Base-by-base conservation (phyloP, 1,140 invertebrate genomes). In the Drosophila ananassae region DNA sequence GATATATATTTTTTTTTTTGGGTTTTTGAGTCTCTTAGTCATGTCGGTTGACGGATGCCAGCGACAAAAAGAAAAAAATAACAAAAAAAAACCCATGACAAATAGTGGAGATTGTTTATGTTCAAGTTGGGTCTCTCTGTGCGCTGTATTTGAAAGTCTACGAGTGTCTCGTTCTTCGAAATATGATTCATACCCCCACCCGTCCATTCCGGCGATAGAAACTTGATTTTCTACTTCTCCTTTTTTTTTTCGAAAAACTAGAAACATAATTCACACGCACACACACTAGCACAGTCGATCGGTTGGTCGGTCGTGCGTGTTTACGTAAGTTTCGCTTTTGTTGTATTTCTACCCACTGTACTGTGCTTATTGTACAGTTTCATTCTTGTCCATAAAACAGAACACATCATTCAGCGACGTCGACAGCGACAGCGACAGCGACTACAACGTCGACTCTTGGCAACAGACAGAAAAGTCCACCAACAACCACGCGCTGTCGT, bases 391-490 rank as follows among this genome's bases (percentile, higher is more conserved):
- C 52, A 34, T 57, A 66, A 37, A 68, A 37, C 48, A 53, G 3
- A 56, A 69, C 47, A 57, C 58, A 76, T 76, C 73, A 76, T 68
- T 76, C 61, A 68, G 56, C 52, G 54, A 59, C 54, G 41, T 3
- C 2, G 5, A 4, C 24, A 4, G 1, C 25, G 25, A 28, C 25
- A 5, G 6, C 25, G 25, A 28, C 25, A 28, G 25, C 25, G 25
- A 28, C 25, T 28, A 28, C 25, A 28, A 28, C 25, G 3, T 28
- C 25, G 50, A 73, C 73, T 67, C 63, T 77, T 87, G 80, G 82
- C 83, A 87, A 87, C 82, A 82, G 79, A 66, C 50, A 75, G n/a
- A 55, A 72, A 74, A 64, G 44, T 66, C 77, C 71, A 83, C 67
- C 54, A 73, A 53, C 52, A 67, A 56, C 48, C 63, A 73, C 54